A percentile compares a stretch with the other conserved stretches of the same genome.
These are phyloP conservation scores for Hydrolagus colliei DNA, from an alignment of 2,797 vertebrate species.

Conservation along the genomic window DNA sequence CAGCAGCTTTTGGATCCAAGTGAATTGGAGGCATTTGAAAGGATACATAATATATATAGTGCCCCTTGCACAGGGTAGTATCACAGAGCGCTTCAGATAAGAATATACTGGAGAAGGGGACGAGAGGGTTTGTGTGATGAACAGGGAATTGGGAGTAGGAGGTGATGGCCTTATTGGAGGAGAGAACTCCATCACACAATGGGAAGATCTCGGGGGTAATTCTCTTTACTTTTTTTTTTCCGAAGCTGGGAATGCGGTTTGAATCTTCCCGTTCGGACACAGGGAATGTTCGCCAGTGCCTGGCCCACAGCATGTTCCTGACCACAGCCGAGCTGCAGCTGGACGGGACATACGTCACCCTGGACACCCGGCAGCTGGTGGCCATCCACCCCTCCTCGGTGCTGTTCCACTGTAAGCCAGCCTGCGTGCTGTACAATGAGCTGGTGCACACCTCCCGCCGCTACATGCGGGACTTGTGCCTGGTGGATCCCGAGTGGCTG, in stretches of 20 bases:
- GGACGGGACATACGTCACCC: constrained; percentile 73
- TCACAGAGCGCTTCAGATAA: too few relatives aligned
- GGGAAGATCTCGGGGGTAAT: too few relatives aligned
- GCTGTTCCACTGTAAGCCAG: constrained; percentile 83
- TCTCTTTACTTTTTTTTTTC: background rate
- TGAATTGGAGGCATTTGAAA: too few relatives aligned
- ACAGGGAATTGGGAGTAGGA: too few relatives aligned
- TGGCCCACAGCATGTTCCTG: constrained; percentile 85
- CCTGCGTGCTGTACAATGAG: constrained; percentile 80
- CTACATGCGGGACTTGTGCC: constrained; percentile 90
- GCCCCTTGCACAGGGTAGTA: too few relatives aligned
- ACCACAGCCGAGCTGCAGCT: constrained; percentile 80
- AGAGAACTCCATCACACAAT: too few relatives aligned
- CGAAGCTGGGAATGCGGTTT: constrained; percentile 75
- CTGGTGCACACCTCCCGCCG: constrained; percentile 83
- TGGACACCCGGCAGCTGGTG: constrained; percentile 75
- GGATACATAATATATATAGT: too few relatives aligned
- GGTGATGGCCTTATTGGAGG: too few relatives aligned
- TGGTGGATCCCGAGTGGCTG: constrained; percentile 87
- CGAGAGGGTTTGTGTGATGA: too few relatives aligned
- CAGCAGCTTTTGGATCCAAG: too few relatives aligned
- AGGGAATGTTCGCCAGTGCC: constrained; percentile 70
- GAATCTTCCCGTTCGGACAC: constrained; percentile 70
- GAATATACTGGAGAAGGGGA: too few relatives aligned
- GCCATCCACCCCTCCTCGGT: constrained; percentile 89